Evolutionary conservation across 1,140 invertebrate genomes (phyloP).

Genomic region (Mizuhopecten yessoensis): DNA sequence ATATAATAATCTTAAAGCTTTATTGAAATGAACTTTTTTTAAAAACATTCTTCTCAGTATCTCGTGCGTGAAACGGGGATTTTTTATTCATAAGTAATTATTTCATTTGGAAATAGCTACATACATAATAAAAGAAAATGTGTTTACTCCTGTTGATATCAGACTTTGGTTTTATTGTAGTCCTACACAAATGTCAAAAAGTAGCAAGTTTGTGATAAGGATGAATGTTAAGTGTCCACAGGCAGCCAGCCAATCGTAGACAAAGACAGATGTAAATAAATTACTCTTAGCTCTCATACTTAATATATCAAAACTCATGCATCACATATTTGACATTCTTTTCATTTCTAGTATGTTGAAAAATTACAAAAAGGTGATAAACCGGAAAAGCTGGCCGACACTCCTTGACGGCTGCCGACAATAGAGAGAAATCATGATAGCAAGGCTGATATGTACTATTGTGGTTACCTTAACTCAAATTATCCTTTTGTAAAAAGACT

Average conservation of each 20-base stretch:
- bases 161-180: not conserved
- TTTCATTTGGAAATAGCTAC: not conserved
- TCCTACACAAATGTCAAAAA: slow-evolving; percentile 27
- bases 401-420: not conserved
- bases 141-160: not conserved
- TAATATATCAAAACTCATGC: not conserved
- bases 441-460: not conserved
- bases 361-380: not conserved
- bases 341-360: slow-evolving; percentile 39
- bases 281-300: not conserved
- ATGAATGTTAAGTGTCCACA: not conserved
- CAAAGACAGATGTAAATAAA: not conserved
- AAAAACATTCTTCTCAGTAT: not conserved
- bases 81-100: not conserved
- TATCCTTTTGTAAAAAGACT: slow-evolving; percentile 14
- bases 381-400: not conserved
- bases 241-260: not conserved
- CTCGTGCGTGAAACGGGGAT: not conserved
- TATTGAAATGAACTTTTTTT: not conserved
- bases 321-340: slow-evolving; percentile 17
- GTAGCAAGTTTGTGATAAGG: not conserved
- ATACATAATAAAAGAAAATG: not conserved
- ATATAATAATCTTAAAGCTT: not conserved
- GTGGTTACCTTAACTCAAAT: not conserved
- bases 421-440: not conserved